These are phyloP conservation scores for Pterocles burchelli DNA, from an alignment of 2,113 vertebrate species.

Conservation along the genomic window DNA sequence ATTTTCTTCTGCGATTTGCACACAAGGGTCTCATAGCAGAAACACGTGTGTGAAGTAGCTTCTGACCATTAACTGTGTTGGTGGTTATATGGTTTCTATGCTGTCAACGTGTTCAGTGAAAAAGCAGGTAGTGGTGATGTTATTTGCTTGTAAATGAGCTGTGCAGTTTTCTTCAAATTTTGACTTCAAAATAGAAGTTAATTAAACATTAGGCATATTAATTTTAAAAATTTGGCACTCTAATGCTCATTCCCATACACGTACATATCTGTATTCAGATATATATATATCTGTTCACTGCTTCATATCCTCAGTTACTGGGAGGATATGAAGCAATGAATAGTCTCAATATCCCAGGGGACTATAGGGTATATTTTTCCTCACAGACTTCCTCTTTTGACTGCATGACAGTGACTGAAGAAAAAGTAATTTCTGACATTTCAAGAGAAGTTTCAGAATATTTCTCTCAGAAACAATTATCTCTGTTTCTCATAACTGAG, in stretches of 20 bases:
- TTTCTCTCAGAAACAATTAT: not conserved
- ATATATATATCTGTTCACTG: too few species aligned
- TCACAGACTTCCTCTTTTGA: not conserved
- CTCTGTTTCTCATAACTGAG: not conserved
- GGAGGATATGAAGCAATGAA: not conserved
- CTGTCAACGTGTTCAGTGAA: not conserved
- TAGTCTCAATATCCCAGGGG: not conserved
- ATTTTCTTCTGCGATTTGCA: not conserved
- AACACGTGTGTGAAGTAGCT: not conserved
- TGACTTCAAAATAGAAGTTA: not conserved
- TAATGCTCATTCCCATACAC: not conserved
- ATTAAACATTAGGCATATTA: not conserved
- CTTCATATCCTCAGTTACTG: too few species aligned
- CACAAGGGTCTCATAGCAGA: not conserved
- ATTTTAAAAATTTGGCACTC: not conserved
- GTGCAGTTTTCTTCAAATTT: not conserved
- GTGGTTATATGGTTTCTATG: not conserved
- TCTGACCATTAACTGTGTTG: not conserved
- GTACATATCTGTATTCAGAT: not conserved
- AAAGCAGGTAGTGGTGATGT: not conserved
- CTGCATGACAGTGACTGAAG: not conserved
- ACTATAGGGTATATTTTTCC: not conserved
- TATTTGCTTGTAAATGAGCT: not conserved
- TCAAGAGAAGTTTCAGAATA: not conserved
- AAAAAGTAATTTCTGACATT: not conserved